phyloP scores from a whole-genome alignment of 2,888 invertebrate genomes.

The Osmoderma eremita region DNA sequence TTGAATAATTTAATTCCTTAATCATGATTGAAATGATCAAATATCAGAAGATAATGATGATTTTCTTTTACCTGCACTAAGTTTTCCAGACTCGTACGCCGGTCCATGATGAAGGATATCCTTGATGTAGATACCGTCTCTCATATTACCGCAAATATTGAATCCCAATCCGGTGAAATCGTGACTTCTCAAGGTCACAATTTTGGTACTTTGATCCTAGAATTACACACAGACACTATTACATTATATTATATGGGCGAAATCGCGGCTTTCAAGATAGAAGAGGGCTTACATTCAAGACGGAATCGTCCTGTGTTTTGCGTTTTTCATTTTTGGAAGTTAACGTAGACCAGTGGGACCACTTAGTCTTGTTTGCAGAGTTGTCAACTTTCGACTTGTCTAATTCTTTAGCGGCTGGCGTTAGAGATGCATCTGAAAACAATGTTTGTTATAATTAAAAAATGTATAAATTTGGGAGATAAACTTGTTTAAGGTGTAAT shows the following conservation, averaged over 20 bases:
- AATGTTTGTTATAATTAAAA: background rate
- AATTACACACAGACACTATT: no score
- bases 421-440: conserved; percentile 59
- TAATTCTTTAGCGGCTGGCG: conserved; percentile 56
- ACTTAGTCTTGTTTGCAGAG: conserved; percentile 59
- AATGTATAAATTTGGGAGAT: no score
- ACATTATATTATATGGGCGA: no score
- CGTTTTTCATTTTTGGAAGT: conserved; percentile 64
- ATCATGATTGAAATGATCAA: no score
- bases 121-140: conserved; percentile 89
- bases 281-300: conserved; percentile 63
- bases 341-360: conserved; percentile 64
- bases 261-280: no score
- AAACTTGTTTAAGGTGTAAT: no score
- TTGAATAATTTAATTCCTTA: no score
- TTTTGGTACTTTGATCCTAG: conserved; percentile 69
- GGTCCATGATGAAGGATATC: conserved; percentile 88
- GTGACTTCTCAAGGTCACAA: conserved; percentile 82
- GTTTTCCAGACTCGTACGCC: conserved; percentile 83
- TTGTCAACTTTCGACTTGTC: conserved; percentile 52
- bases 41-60: no score
- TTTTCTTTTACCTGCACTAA: conserved; percentile 81
- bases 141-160: conserved; percentile 88
- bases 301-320: conserved; percentile 70
- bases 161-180: conserved; percentile 91